Evolutionary conservation across 64 coral and sea anemone species (phyloP), one percentile per base, ranked within the genome.

Genomic region (Dendronephthya gigantea): DNA sequence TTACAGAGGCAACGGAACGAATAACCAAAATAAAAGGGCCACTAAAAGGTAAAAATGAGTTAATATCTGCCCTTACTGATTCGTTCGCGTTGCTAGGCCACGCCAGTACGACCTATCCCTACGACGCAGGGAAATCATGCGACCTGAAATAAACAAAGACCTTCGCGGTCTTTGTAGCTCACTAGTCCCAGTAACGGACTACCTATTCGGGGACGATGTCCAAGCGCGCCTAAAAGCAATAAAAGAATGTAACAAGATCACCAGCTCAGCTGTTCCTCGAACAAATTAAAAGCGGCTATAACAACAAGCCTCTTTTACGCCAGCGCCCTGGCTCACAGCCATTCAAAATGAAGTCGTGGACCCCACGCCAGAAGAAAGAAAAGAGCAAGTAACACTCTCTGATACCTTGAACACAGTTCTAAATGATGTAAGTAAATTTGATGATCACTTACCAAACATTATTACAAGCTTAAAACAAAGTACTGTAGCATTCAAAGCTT

Each of bases 251-350:
- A 87, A 47, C 79, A 39, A 48, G 62, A 47, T 32, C 25, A 23
- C 50, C 50, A 52, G 50, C 50, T 52, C 50, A 52, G 23, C 50
- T 52, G 50, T 52, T n/a, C n/a, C n/a, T n/a, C n/a, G n/a, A n/a
- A n/a, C n/a, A n/a, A n/a, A n/a, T 10, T 52, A 52, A 16, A 52
- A 12, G 1, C 50, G 23, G 34, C 49, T 29, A 45, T 81, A 40
- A 39, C 35, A 40, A 38, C 27, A 70, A 79, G 86, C 59, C 86
- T 81, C 79, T 87, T 87, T 87, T 87, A 87, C 65, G 86, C 65
- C 68, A 87, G 39, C 52, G 16, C 37, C 68, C 41, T 36, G 68
- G 82, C 34, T 83, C 40, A 36, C 35, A 83, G 39, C 8, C 39
- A 49, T 83, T 48, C 32, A 87, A 40, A 75, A 69, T 40, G 85